phyloP scores from a whole-genome alignment of 2,888 invertebrate species.

The Polylopha cassiicola region DNA sequence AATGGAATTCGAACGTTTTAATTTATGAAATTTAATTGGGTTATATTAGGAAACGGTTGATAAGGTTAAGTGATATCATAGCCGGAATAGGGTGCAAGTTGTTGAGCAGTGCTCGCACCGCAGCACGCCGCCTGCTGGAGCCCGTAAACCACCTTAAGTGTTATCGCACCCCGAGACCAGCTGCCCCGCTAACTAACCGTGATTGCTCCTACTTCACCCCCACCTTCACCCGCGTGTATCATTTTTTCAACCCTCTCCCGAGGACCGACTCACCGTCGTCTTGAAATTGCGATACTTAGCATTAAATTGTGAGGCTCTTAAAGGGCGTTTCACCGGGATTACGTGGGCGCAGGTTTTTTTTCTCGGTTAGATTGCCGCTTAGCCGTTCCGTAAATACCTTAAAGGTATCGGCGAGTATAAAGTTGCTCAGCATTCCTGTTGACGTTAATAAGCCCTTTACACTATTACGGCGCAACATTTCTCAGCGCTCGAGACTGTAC shows the following conservation, averaged over 20 bases:
- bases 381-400: constrained; percentile 72
- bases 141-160: constrained; percentile 56
- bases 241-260: constrained; percentile 67
- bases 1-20: no score
- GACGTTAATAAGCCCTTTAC: constrained; percentile 72
- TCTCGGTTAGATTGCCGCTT: constrained; percentile 58
- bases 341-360: constrained; percentile 55
- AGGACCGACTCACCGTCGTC: constrained; percentile 53
- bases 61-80: no score
- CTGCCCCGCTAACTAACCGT: constrained; percentile 65
- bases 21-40: no score
- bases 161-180: constrained; percentile 53
- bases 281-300: constrained; percentile 72
- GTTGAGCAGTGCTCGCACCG: constrained; percentile 37
- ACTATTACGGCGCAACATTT: constrained; percentile 67
- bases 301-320: constrained; percentile 71
- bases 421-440: constrained; percentile 58
- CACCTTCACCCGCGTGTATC: constrained; percentile 47
- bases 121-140: constrained; percentile 37
- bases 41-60: no score
- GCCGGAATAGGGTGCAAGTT: no score
- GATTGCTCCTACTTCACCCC: constrained; percentile 44
- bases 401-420: constrained; percentile 69
- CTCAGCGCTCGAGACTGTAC: constrained; percentile 49
- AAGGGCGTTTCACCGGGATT: constrained; percentile 64